phyloP scores from a whole-genome alignment of 2,888 invertebrate species.

The Cephus sareptanus region DNA sequence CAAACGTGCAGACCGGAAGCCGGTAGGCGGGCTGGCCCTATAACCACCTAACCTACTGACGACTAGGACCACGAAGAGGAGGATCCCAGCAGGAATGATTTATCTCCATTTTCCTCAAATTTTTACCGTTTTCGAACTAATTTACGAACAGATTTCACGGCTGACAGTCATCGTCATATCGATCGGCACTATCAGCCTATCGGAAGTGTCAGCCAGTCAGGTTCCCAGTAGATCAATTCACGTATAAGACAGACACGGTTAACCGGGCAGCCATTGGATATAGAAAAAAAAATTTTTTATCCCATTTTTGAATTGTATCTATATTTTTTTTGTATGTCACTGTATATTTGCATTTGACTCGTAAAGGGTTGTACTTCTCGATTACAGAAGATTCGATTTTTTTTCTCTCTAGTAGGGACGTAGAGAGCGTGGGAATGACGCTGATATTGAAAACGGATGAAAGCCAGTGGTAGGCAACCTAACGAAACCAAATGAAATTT shows the following conservation, averaged over 20 bases:
- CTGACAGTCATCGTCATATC: not conserved
- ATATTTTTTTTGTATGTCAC: not conserved
- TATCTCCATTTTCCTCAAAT: not conserved
- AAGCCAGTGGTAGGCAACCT: not conserved
- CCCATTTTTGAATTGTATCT: too few species aligned
- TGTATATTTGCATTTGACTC: not conserved
- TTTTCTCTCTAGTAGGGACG: not conserved
- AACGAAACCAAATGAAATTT: slow-evolving; percentile 35
- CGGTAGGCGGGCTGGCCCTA: not conserved
- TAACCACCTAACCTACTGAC: not conserved
- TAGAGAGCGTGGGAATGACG: not conserved
- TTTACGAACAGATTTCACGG: not conserved
- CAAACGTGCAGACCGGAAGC: not conserved
- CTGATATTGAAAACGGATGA: not conserved
- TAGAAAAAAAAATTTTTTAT: not conserved
- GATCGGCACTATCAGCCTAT: not conserved
- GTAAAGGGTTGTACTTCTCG: not conserved
- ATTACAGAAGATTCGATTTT: not conserved
- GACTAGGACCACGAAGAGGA: not conserved
- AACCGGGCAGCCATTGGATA: not conserved
- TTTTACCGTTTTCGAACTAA: not conserved
- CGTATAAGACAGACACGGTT: not conserved
- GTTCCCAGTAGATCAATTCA: not conserved
- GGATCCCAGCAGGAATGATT: not conserved
- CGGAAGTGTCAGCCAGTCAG: not conserved